Base-by-base conservation (phyloP, 1,140 invertebrate species). In the Daktulosphaira vitifoliae region DNA sequence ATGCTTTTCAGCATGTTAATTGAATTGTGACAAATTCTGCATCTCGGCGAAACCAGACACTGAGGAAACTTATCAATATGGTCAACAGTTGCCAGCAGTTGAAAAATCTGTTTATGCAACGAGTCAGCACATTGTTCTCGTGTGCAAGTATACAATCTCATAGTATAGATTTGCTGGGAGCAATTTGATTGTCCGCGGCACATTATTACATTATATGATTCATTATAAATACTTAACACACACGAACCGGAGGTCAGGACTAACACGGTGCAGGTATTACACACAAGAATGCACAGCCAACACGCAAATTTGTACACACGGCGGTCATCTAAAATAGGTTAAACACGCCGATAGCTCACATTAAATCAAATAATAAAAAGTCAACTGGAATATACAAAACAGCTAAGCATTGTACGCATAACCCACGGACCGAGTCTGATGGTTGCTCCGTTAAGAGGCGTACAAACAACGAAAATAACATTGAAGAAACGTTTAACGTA, bases 181-280 rank as follows among this genome's bases (percentile, higher is more conserved):
- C 23, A 20, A 59, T 59, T 59, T 44, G 23, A 59, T 59, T 59
- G 42, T 59, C 42, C 23, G 54, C 25, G 20, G 54, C 25, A 20
- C 53, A 42, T 11, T 56, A 56, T 56, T 56, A 42, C 37, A 25
- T 56, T 38, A 38, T 54, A 52, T 52, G 18, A 52, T 29, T 23
- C 25, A 26, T 1, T 13, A 56, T 26, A 7, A 18, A 42, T 33
- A 33, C 11, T 33, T 33, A 33, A 11, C 11, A 33, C 11, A 11
- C 29, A 5, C 29, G 26, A 13, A 25, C 13, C 18, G 23, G 54
- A 59, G 54, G 54, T 44, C 54, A 59, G 23, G 15, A 26, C 54
- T 44, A 42, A 56, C 39, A 44, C 54, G 54, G 42, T 59, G 42
- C n/a, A n/a, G n/a, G n/a, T n/a, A n/a, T n/a, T n/a, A n/a, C n/a